These are phyloP conservation scores for Enteromius treurensis DNA, from an alignment of 2,797 vertebrate species.

Conservation along the genomic window DNA sequence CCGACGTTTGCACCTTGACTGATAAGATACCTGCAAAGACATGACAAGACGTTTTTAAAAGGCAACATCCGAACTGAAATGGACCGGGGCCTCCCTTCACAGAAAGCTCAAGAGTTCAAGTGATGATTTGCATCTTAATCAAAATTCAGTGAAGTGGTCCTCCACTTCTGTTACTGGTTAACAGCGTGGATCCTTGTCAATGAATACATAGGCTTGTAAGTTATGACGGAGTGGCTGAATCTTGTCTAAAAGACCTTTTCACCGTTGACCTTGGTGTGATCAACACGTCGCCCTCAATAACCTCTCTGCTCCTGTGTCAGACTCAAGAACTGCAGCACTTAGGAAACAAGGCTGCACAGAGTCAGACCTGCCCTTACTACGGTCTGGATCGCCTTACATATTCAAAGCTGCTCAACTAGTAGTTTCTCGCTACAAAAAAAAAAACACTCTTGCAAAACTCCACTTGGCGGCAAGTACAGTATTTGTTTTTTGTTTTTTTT, in stretches of 20 bases:
- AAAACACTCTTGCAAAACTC: constrained; percentile 1
- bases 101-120: not conserved
- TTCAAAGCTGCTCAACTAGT: constrained; percentile 13
- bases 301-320: constrained; percentile 7
- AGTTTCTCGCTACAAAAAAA: not conserved
- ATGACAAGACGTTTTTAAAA: constrained; percentile 3
- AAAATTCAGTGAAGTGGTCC: constrained; percentile 1
- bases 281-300: not conserved
- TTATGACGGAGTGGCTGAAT: constrained; percentile 8
- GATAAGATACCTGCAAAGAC: constrained; percentile 88
- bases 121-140: not conserved
- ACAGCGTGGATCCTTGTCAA: not conserved
- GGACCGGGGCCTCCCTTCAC: not conserved
- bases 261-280: constrained; percentile 6
- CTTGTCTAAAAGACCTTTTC: constrained; percentile 1
- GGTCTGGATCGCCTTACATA: not conserved
- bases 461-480: not conserved
- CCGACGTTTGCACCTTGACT: constrained; percentile 93
- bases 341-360: not conserved
- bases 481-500: not conserved
- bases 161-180: constrained; percentile 34
- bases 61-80: constrained; percentile 11
- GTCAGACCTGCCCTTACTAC: constrained; percentile 5
- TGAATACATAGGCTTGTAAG: not conserved
- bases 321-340: constrained; percentile 6